These are phyloP conservation scores for Thalassaphorura encarpata DNA, from an alignment of 1,140 invertebrate species.

Conservation along the genomic window DNA sequence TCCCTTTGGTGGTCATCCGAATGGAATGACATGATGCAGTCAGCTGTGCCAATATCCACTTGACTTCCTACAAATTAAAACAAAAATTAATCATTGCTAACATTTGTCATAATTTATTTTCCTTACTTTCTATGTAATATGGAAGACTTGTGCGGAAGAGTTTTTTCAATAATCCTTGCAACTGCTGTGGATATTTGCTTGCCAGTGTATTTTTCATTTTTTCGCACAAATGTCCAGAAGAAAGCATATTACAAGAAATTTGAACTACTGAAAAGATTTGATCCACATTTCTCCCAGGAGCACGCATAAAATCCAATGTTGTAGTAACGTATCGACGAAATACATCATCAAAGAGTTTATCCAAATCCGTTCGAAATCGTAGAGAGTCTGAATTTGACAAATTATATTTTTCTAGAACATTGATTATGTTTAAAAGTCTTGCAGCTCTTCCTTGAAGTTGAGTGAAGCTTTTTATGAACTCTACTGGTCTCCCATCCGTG, in stretches of 20 bases:
- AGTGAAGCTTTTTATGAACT: background rate
- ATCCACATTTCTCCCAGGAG: background rate
- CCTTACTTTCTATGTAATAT: too few relatives aligned
- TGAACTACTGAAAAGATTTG: background rate
- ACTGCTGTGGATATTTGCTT: background rate
- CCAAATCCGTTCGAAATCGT: background rate
- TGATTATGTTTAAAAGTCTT: background rate
- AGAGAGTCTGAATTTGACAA: too few relatives aligned
- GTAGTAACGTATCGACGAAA: background rate
- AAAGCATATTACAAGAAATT: slow-evolving; percentile 6
- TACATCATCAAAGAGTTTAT: background rate
- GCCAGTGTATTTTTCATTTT: slow-evolving; percentile 8
- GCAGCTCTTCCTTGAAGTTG: background rate
- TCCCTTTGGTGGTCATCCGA: too few relatives aligned
- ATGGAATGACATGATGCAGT: too few relatives aligned
- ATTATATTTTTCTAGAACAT: background rate
- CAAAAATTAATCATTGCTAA: too few relatives aligned
- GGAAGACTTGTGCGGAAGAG: slow-evolving; percentile 13
- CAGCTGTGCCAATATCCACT: too few relatives aligned
- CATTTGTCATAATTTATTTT: too few relatives aligned
- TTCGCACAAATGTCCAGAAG: slow-evolving; percentile 11
- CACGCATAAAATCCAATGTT: background rate
- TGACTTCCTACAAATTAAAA: too few relatives aligned
- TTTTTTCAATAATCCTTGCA: slow-evolving; percentile 9
- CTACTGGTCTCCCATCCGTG: too few relatives aligned